phyloP scores from a whole-genome alignment of 2,113 vertebrate species.

The Crotalus helleri region DNA sequence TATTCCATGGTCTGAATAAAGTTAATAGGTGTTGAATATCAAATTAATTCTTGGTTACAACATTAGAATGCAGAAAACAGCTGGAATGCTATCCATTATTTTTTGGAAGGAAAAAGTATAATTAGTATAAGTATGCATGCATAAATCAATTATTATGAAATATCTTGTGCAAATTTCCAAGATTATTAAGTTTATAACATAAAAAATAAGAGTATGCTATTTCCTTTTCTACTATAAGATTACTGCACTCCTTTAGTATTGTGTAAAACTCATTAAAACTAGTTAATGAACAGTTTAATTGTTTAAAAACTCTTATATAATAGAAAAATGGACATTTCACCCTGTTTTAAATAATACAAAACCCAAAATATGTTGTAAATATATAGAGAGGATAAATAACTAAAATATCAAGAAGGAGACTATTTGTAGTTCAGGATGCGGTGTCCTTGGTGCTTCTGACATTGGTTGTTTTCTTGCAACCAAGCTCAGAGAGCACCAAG shows the following conservation, averaged over 20 bases:
- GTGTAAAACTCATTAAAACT: constrained; percentile 36
- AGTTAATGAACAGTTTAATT: not conserved
- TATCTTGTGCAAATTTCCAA: constrained; percentile 37
- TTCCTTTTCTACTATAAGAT: constrained; percentile 51
- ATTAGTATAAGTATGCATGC: not conserved
- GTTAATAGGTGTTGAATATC: constrained; percentile 12
- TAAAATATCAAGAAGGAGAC: not conserved
- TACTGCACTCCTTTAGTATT: constrained; percentile 46
- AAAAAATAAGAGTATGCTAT: constrained; percentile 33
- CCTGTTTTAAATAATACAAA: not conserved
- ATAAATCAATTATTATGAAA: constrained; percentile 27
- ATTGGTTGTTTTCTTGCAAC: too few species aligned
- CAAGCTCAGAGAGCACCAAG: too few species aligned
- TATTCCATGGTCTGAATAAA: constrained; percentile 21
- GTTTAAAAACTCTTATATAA: not conserved
- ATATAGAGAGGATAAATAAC: not conserved
- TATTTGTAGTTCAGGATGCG: too few species aligned
- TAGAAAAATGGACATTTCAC: not conserved
- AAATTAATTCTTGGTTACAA: constrained; percentile 13
- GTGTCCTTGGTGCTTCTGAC: too few species aligned
- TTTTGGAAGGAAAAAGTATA: not conserved
- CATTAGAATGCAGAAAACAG: not conserved
- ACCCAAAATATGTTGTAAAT: not conserved
- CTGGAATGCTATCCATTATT: not conserved
- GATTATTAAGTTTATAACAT: constrained; percentile 42